Evolutionary conservation across 2,113 vertebrate genomes (phyloP).

Genomic region (Sphyrna mokarran): DNA sequence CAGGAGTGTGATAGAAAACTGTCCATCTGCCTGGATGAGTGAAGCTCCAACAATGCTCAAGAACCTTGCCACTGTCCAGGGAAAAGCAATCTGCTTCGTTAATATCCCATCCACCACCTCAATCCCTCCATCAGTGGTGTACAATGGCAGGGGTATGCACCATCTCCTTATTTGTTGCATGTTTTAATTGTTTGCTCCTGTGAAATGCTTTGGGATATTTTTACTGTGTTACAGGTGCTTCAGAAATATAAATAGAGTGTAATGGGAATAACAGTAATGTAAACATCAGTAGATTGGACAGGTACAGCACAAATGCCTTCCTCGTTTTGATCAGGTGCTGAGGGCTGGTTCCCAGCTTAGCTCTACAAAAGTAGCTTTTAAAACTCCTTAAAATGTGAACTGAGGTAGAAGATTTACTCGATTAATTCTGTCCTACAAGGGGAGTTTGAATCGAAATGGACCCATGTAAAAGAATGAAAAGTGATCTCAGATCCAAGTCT

Average conservation of each 20-base stretch:
- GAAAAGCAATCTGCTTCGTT: neutral
- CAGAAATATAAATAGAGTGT: neutral
- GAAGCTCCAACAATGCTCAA: neutral
- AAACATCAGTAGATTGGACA: neutral
- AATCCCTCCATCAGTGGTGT: neutral
- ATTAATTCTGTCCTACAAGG: neutral
- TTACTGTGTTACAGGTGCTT: neutral
- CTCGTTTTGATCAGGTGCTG: neutral
- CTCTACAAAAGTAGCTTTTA: neutral
- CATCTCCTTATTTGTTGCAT: neutral
- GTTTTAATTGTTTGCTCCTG: neutral
- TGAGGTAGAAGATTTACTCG: neutral
- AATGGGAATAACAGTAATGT: neutral
- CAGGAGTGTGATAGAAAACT: neutral
- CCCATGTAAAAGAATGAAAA: neutral
- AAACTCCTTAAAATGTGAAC: neutral
- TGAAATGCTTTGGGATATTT: neutral
- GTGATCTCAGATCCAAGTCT: neutral
- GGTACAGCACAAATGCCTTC: neutral
- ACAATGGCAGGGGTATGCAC: neutral
- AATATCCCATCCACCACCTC: neutral
- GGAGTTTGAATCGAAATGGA: neutral
- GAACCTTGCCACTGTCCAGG: neutral
- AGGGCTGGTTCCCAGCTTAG: neutral
- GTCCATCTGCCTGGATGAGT: neutral